These are phyloP conservation scores for Nesometra sesokonis DNA, from an alignment of 35 echinoderm and acorn worm species.

Conservation along the genomic window DNA sequence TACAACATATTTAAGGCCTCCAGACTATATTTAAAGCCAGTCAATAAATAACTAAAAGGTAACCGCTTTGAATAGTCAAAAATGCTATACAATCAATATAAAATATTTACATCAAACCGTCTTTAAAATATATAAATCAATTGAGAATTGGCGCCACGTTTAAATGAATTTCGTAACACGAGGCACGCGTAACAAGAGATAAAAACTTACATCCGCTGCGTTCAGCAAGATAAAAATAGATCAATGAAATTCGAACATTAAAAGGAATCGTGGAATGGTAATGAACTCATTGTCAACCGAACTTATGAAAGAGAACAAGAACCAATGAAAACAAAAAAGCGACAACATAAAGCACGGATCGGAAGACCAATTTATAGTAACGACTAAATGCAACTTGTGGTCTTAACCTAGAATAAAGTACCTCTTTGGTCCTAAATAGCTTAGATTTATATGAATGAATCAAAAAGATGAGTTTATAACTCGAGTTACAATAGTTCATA, in stretches of 20 bases:
- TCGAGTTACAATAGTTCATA: neutral
- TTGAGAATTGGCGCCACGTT: neutral
- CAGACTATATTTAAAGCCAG: neutral
- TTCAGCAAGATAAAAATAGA: neutral
- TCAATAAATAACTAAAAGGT: neutral
- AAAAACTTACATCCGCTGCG: neutral
- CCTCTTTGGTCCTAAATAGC: neutral
- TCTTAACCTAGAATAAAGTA: neutral
- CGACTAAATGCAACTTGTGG: neutral
- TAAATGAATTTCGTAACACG: neutral
- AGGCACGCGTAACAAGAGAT: neutral
- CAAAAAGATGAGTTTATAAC: neutral
- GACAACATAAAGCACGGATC: neutral
- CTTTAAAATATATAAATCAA: neutral
- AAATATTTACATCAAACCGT: neutral
- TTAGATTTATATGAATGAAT: neutral
- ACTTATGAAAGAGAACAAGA: neutral
- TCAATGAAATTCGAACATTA: neutral
- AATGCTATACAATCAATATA: neutral
- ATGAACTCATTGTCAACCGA: neutral
- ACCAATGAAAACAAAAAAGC: neutral
- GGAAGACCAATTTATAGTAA: neutral
- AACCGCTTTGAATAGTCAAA: neutral
- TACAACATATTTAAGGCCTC: neutral
- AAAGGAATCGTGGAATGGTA: neutral